Base-by-base conservation (phyloP, 2,797 vertebrate species). In the Lutjanus campechanus region DNA sequence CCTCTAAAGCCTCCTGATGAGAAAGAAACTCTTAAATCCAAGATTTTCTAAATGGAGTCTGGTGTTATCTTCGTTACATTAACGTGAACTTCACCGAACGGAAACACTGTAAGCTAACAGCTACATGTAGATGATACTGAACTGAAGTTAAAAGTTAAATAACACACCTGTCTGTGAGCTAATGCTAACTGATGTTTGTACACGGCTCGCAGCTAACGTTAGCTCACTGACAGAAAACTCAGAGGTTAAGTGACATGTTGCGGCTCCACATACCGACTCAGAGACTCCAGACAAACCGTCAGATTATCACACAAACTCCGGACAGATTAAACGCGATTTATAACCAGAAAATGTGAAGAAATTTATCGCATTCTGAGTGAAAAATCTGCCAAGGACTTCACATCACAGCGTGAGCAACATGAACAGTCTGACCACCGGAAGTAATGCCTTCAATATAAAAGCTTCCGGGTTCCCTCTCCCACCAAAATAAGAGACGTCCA, bases 271-370 rank as follows among this genome's bases (percentile, higher is more conserved):
- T 11, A 87, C 76, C 84, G 66, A 49, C 60, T 81, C 73, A 5
- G 17, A 25, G 36, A 8, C 19, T 40, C 47, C 12, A 47, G 44
- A 25, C 1, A 1, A 20, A n/a, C n/a, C n/a, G n/a, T n/a, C n/a
- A n/a, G 47, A n/a, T 0, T 3, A 1, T 1, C 29, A 0, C 2
- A 20, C 5, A 11, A 17, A 1, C 12, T 19, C 20, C 64, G 29
- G 1, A 0, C 0, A 16, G 11, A 49, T 1, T 1, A n/a, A 40
- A n/a, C 16, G 0, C 0, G 1, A 1, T 1, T 11, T 15, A 3
- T 1, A 22, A 4, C 0, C 1, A 0, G n/a, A 0, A 0, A 4
- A 7, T 7, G 3, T 1, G 0, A 56, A 20, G 7, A 16, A 2
- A 6, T 1, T 65, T 1, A 11, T n/a, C 8, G 40, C 61, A 73